Evolutionary conservation across 2,113 vertebrate genomes (phyloP), one percentile per base, ranked within the genome.

Genomic region (Melanostigma gelatinosum): DNA sequence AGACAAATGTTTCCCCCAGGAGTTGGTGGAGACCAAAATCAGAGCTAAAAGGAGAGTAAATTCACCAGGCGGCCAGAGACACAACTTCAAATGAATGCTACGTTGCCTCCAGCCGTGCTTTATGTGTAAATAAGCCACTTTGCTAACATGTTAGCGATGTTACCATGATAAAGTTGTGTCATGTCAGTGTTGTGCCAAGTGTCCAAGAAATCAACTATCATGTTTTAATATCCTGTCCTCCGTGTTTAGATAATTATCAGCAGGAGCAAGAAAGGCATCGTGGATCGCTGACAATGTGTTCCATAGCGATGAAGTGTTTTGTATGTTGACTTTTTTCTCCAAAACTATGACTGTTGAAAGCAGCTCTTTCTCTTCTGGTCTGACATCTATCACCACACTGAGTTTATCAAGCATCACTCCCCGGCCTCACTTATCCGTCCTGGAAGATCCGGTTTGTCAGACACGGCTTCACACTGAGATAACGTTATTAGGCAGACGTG

Each of bases 371-470:
- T 57, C 36, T 32, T 79, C 64, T 82, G 61, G 11, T 57, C 36
- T 72, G 71, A 80, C 75, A 52, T 87, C 16, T 76, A 85, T 57
- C 61, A 71, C 12, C 73, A 75, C 62, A 72, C 34, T 40, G 12
- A 62, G 82, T 87, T 91, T 44, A 82, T 84, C 80, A 87, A 82
- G 64, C 13, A 77, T 88, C 75, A 68, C 70, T 64, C 16, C 2
- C n/a, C 6, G 42, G 57, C 13, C 55, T 61, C 29, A 62, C 20
- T 78, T 44, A 73, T 77, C 72, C 76, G 54, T 61, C 48, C 61
- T 62, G 73, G 22, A 40, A 66, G 60, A 54, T 74, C 50, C 0
- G 1, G 36, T 72, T 75, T 77, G 60, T 63, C n/a, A 29, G 72
- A 71, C 67, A 77, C 9, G 0, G 42, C 63, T 80, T 34, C 20